Percentiles rank a stretch among this genome's conserved stretches.
phyloP scores from a whole-genome alignment of 2,113 vertebrate genomes.

The Xyrauchen texanus region DNA sequence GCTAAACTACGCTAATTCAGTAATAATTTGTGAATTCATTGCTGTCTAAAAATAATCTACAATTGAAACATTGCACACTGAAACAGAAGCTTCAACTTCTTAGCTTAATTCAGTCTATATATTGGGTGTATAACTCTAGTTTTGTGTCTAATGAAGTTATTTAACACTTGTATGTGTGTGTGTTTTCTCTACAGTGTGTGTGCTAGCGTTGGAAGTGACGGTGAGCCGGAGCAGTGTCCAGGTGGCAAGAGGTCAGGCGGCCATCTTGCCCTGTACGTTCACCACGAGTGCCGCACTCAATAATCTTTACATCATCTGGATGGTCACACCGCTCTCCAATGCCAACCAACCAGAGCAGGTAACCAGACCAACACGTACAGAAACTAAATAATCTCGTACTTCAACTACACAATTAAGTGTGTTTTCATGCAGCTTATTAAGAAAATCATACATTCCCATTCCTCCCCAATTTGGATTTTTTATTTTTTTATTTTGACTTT shows the following conservation, averaged over 20 bases:
- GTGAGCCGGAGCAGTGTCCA: constrained; percentile 91
- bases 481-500: no score
- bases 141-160: background rate
- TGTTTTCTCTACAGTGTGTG: constrained; percentile 71
- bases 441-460: no score
- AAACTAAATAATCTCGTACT: no score
- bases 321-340: constrained; percentile 95
- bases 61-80: background rate
- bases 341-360: constrained; percentile 98
- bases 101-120: no score
- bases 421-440: no score
- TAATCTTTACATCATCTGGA: constrained; percentile 99
- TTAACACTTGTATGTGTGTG: constrained; percentile 14
- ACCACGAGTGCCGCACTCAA: constrained; percentile 94
- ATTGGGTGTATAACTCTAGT: background rate
- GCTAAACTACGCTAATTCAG: background rate
- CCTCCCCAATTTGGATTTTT: no score
- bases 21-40: background rate
- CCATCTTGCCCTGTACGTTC: constrained; percentile 91
- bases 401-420: no score
- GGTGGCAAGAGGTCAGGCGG: constrained; percentile 93
- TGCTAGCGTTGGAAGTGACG: constrained; percentile 87
- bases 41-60: background rate
- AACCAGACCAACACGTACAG: constrained; percentile 29
- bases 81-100: background rate